A percentile compares a stretch with the other conserved stretches of the same genome.
phyloP scores from a whole-genome alignment of 1,140 invertebrate genomes.

The Neodiprion pinetum region DNA sequence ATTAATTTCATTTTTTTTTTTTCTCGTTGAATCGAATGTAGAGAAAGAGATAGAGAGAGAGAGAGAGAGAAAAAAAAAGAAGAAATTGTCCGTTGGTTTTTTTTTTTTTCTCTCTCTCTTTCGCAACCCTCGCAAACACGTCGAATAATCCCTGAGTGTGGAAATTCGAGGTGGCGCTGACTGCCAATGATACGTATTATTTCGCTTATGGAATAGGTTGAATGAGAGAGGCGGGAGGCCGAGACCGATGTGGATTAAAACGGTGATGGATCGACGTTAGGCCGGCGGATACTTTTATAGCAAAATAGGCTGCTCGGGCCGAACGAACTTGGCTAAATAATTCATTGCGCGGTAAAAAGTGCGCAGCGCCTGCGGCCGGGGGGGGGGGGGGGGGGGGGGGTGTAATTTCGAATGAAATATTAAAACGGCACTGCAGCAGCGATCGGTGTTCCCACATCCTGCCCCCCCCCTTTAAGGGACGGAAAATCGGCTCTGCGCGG shows the following conservation, averaged over 20 bases:
- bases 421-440: not conserved
- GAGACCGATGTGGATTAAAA: not conserved
- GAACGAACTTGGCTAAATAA: not conserved
- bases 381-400: no score
- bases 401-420: not conserved
- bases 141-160: no score
- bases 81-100: not conserved
- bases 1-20: no score
- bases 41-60: not conserved
- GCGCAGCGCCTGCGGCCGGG: not conserved
- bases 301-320: not conserved
- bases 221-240: not conserved
- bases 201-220: no score
- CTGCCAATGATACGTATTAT: no score
- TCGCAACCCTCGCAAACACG: slow-evolving; percentile 19
- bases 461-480: not conserved
- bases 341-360: not conserved
- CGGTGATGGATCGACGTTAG: not conserved
- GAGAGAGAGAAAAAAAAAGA: not conserved
- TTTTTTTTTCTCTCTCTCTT: slow-evolving; percentile 12
- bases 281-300: not conserved
- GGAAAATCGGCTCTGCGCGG: not conserved
- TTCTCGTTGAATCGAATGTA: no score
- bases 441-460: not conserved
- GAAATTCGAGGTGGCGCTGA: no score